phyloP scores from a whole-genome alignment of 2,888 invertebrate genomes.

The Drosophila melanosoma region DNA sequence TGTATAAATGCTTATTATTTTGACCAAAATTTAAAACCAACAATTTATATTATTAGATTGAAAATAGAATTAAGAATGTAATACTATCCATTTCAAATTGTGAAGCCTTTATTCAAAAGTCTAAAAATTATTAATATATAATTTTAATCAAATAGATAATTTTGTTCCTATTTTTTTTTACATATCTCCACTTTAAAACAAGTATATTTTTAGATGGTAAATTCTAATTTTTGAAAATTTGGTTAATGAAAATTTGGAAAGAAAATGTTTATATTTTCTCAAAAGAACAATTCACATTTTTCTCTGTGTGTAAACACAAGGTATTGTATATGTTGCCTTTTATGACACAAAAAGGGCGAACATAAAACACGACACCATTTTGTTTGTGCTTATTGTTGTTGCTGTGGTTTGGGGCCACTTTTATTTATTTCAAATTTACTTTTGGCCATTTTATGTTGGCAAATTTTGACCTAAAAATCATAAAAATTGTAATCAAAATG shows the following conservation, averaged over 20 bases:
- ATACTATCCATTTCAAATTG: neutral
- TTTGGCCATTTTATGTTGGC: slow-evolving; percentile 79
- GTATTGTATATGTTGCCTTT: slow-evolving; percentile 39
- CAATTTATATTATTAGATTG: neutral
- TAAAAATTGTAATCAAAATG: slow-evolving; percentile 79
- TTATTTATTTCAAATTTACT: slow-evolving; percentile 79
- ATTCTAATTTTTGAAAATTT: neutral
- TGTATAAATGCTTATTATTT: neutral
- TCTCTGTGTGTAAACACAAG: slow-evolving; percentile 1
- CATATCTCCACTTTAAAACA: neutral
- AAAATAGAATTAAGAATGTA: neutral
- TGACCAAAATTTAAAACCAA: neutral
- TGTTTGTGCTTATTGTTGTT: slow-evolving; percentile 45
- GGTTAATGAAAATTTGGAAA: neutral
- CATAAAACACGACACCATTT: slow-evolving; percentile 68
- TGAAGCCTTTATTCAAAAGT: neutral
- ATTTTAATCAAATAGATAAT: neutral
- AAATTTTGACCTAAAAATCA: slow-evolving; percentile 82
- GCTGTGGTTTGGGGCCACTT: slow-evolving; percentile 47
- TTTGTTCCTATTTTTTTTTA: neutral
- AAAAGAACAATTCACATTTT: neutral
- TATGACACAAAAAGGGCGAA: slow-evolving; percentile 66
- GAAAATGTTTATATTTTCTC: neutral
- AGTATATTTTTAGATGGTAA: neutral
- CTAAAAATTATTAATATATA: neutral